Evolutionary conservation across 1,140 invertebrate species (phyloP), one percentile per base, ranked within the genome.

Genomic region (Drosophila paulistorum): DNA sequence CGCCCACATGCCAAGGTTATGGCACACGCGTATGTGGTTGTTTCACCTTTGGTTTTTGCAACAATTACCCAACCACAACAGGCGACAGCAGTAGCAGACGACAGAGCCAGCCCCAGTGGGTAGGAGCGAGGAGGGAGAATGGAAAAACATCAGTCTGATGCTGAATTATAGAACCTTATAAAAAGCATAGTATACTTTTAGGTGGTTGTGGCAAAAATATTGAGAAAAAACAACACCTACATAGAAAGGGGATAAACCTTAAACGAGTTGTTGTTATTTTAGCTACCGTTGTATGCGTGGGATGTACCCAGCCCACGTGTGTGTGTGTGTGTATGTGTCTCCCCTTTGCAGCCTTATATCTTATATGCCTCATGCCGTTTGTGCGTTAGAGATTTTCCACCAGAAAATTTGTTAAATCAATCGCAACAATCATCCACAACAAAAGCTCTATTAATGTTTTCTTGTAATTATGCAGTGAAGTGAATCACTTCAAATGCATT

Each of bases 151-250:
- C 26, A 30, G 30, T 30, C 30, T 13, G 37, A 65, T 68, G 78
- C 69, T 82, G 69, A 79, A 66, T 76, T 87, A 79, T 76, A 77
- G 60, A 63, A 37, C 14, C 11, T 67, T 67, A 74, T 74, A 68
- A 71, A 71, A 48, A 65, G 65, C 17, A 23, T 20, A 67, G 71
- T 68, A 51, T 45, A 68, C 68, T 68, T 72, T 74, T 57, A 59
- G 60, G 37, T 68, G 51, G 68, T 13, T 9, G 23, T 37, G 37
- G 63, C 35, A 35, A 26, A 68, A 14, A 45, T 3, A 5, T 30
- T 30, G 6, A 30, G 17, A 30, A 57, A 61, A 45, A 37, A n/a
- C 3, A 35, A 7, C 13, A 39, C 51, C 30, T 3, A 30, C 30
- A 30, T 30, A 30, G 30, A 30, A 30, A 30, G 30, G 30, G 30